phyloP scores from a whole-genome alignment of 37 sponge, comb jelly and placozoan genomes.

The Crambe crambe region DNA sequence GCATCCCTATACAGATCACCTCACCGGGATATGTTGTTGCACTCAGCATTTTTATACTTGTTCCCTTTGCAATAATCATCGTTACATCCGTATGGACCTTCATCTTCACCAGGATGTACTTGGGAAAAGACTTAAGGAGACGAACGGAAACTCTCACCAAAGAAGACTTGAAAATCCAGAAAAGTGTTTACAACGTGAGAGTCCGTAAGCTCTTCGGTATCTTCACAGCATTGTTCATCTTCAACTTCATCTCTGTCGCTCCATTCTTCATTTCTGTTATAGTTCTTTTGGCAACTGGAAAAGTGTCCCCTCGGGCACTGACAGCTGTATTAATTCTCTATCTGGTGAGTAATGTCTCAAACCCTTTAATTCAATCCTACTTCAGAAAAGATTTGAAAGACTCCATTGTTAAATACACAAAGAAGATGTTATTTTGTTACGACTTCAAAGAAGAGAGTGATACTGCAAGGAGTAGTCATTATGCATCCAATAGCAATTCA shows the following conservation, averaged over 20 bases:
- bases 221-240: constrained; percentile 16
- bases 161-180: not conserved
- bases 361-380: constrained; percentile 37
- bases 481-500: too few relatives aligned
- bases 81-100: constrained; percentile 42
- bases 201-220: constrained; percentile 20
- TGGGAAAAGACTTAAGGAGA: not conserved
- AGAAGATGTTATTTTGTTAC: too few relatives aligned
- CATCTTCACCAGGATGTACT: constrained; percentile 21
- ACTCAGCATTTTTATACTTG: too few relatives aligned
- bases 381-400: constrained; percentile 23
- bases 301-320: not conserved
- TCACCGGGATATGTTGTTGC: too few relatives aligned
- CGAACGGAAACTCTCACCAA: not conserved
- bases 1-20: too few relatives aligned
- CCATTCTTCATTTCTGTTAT: constrained; percentile 11
- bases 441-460: too few relatives aligned
- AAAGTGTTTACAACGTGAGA: constrained; percentile 2
- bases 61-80: constrained; percentile 18
- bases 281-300: not conserved
- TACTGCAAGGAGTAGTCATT: too few relatives aligned
- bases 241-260: constrained; percentile 1
- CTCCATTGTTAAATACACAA: constrained; percentile 21
- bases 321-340: constrained; percentile 9
- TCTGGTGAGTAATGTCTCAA: constrained; percentile 26